Percentiles rank a stretch among this genome's conserved stretches.
These are phyloP conservation scores for Noctuana brunneofusca DNA, from an alignment of 2,888 invertebrate species.

Conservation along the genomic window DNA sequence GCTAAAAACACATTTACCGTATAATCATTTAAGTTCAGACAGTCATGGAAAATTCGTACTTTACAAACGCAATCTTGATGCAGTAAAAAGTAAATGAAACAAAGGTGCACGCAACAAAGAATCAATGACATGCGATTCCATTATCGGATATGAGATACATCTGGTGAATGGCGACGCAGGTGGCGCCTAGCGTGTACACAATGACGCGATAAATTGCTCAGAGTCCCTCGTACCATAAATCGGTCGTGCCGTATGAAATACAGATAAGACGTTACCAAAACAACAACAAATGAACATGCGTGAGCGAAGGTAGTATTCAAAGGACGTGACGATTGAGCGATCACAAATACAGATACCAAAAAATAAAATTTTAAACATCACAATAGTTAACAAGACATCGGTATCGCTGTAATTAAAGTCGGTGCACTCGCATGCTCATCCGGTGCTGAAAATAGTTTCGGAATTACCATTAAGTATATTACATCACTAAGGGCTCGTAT, in stretches of 20 bases:
- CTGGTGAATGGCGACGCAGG: constrained; percentile 38
- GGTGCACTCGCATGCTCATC: constrained; percentile 77
- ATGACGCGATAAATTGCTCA: constrained; percentile 52
- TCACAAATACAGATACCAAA: constrained; percentile 18
- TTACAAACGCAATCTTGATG: background rate
- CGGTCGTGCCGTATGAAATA: constrained; percentile 59
- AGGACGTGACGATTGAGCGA: constrained; percentile 27
- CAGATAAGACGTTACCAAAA: constrained; percentile 62
- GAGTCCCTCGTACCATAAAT: constrained; percentile 53
- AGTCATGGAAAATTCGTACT: background rate
- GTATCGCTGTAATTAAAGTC: constrained; percentile 43
- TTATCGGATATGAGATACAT: constrained; percentile 37
- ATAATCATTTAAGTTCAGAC: background rate
- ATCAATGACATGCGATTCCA: constrained; percentile 15
- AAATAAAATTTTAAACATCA: constrained; percentile 11
- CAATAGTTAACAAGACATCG: constrained; percentile 17
- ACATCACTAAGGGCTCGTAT: constrained; percentile 45
- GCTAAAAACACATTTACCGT: background rate
- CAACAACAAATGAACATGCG: constrained; percentile 77
- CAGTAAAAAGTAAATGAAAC: background rate
- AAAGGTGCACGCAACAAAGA: background rate
- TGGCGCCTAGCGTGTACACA: constrained; percentile 34
- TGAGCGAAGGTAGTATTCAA: constrained; percentile 50
- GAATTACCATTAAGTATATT: constrained; percentile 36
- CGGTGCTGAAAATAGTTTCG: constrained; percentile 53